Percentiles rank a stretch among this genome's conserved stretches.
Evolutionary conservation across 2,113 vertebrate genomes (phyloP).

Genomic region (Mesoclemmys tuberculata): DNA sequence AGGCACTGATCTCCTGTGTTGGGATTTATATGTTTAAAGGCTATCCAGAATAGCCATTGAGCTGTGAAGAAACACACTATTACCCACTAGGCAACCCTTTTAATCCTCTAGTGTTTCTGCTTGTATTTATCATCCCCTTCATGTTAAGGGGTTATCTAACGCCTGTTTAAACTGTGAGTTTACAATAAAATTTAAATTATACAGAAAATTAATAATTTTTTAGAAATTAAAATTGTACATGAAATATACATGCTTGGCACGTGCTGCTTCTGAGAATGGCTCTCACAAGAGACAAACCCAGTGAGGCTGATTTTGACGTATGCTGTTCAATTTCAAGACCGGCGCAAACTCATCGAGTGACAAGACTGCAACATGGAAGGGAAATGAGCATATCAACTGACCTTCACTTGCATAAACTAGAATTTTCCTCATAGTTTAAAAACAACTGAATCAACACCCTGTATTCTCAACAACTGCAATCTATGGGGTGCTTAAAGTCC

Average conservation of each 20-base stretch:
- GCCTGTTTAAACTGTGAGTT: background rate
- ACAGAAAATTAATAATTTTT: background rate
- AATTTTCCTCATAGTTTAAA: rapidly evolving
- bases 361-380: background rate
- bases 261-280: background rate
- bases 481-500: background rate
- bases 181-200: background rate
- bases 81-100: background rate
- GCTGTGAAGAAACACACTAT: background rate
- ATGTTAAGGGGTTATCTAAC: background rate
- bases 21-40: background rate
- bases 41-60: background rate
- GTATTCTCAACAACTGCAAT: background rate
- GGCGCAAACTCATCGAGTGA: background rate
- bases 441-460: background rate
- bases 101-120: background rate
- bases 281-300: background rate
- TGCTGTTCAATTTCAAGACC: background rate
- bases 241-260: background rate
- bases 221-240: background rate
- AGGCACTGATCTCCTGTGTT: background rate
- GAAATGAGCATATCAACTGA: rapidly evolving
- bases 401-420: rapidly evolving
- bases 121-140: background rate
- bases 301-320: background rate